Evolutionary conservation across 2,888 invertebrate species (phyloP).

Genomic region (Norana najaformis): DNA sequence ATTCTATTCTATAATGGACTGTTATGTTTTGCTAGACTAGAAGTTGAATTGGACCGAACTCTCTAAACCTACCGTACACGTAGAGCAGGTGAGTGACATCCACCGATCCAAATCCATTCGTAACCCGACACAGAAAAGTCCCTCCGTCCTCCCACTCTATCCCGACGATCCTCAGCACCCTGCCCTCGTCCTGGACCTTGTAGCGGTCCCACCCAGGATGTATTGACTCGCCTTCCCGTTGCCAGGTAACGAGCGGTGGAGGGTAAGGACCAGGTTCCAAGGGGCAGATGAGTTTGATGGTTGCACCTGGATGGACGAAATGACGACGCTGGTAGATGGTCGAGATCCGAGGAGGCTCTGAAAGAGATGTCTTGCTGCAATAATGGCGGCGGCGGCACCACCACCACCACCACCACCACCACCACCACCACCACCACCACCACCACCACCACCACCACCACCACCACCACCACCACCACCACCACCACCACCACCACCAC

Average conservation of each 20-base stretch:
- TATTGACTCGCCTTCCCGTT: not conserved
- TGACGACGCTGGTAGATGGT: not conserved
- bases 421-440: not conserved
- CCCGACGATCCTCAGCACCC: not conserved
- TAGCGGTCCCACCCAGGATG: constrained; percentile 18
- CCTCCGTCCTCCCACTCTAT: not conserved
- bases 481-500: not conserved
- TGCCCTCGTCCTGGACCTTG: not conserved
- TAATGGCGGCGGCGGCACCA: not conserved
- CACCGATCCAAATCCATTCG: not conserved
- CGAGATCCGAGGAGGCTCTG: constrained; percentile 5
- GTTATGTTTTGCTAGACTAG: not conserved
- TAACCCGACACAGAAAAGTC: not conserved
- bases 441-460: not conserved
- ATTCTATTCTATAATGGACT: not conserved
- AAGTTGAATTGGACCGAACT: not conserved
- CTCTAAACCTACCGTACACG: not conserved
- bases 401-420: not conserved
- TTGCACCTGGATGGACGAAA: not conserved
- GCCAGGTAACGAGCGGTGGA: constrained; percentile 8
- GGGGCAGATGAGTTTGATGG: not conserved
- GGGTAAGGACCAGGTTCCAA: not conserved
- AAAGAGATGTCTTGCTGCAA: not conserved
- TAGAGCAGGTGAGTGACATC: not conserved
- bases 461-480: not conserved